These are phyloP conservation scores for Antheraea pernyi DNA, from an alignment of 1,140 invertebrate species.

Conservation along the genomic window DNA sequence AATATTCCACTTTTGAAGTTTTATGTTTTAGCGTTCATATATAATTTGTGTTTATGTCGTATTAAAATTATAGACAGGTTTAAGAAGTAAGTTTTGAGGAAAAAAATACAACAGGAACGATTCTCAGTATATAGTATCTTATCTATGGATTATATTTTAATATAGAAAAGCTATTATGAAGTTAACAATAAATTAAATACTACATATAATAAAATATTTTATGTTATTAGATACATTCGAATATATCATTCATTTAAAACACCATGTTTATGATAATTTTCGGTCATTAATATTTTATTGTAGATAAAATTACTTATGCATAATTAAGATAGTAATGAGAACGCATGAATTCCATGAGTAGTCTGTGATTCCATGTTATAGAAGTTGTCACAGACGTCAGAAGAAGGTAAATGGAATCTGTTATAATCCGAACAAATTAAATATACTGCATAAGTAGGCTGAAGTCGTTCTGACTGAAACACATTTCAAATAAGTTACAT, in stretches of 20 bases:
- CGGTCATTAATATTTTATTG: too few species aligned
- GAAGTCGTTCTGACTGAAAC: background rate
- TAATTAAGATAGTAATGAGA: background rate
- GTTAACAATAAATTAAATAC: too few species aligned
- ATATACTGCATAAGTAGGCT: background rate
- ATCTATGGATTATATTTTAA: too few species aligned
- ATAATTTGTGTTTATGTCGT: background rate
- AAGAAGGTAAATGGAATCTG: too few species aligned
- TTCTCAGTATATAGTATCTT: too few species aligned
- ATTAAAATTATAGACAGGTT: background rate
- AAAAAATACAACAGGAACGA: conserved; percentile 40
- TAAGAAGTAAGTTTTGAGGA: conserved; percentile 26
- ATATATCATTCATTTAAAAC: too few species aligned
- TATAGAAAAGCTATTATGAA: too few species aligned
- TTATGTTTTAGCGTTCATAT: background rate
- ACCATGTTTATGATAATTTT: too few species aligned
- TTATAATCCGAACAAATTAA: background rate
- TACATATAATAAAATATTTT: too few species aligned
- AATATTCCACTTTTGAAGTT: background rate
- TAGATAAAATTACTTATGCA: background rate
- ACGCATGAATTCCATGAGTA: background rate
- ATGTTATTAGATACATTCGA: too few species aligned
- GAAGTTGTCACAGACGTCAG: background rate
- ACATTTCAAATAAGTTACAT: background rate
- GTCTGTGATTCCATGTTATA: too few species aligned